These are phyloP conservation scores for Halictus ligatus DNA, from an alignment of 2,888 invertebrate species.

Conservation along the genomic window DNA sequence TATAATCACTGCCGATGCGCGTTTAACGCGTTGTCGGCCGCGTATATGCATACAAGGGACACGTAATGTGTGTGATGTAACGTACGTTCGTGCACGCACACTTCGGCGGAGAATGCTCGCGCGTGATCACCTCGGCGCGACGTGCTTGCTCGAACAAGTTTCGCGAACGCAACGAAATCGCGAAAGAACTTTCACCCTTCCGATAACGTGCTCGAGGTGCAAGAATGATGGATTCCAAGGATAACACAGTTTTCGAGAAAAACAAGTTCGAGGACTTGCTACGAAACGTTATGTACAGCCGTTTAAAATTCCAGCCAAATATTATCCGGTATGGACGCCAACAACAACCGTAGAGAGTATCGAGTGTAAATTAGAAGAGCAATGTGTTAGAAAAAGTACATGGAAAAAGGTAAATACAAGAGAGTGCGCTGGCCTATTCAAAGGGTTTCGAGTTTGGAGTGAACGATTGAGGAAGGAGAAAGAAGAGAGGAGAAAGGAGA, in stretches of 20 bases:
- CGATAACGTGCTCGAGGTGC: not conserved
- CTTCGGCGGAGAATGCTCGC: constrained; percentile 26
- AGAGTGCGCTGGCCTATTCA: not conserved
- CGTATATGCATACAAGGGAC: constrained; percentile 21
- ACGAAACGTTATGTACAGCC: too few relatives aligned
- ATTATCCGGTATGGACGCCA: too few relatives aligned
- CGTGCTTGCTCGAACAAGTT: constrained; percentile 56
- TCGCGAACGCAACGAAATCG: constrained; percentile 53
- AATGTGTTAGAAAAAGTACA: too few relatives aligned
- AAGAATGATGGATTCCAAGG: not conserved
- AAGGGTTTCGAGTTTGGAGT: not conserved
- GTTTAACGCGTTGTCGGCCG: constrained; percentile 64
- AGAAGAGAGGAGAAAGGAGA: too few relatives aligned
- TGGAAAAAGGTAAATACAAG: too few relatives aligned
- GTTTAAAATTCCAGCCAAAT: too few relatives aligned
- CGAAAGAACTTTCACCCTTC: not conserved
- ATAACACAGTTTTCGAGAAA: not conserved
- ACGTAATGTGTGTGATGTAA: constrained; percentile 58
- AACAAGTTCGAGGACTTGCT: too few relatives aligned
- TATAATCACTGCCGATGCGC: constrained; percentile 63
- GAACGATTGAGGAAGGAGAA: too few relatives aligned
- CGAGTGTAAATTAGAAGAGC: too few relatives aligned
- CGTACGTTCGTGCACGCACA: constrained; percentile 21
- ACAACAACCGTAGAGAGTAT: too few relatives aligned
- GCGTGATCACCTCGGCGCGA: constrained; percentile 35